Base-by-base conservation (phyloP, 2,113 vertebrate species). In the Buteo buteo region DNA sequence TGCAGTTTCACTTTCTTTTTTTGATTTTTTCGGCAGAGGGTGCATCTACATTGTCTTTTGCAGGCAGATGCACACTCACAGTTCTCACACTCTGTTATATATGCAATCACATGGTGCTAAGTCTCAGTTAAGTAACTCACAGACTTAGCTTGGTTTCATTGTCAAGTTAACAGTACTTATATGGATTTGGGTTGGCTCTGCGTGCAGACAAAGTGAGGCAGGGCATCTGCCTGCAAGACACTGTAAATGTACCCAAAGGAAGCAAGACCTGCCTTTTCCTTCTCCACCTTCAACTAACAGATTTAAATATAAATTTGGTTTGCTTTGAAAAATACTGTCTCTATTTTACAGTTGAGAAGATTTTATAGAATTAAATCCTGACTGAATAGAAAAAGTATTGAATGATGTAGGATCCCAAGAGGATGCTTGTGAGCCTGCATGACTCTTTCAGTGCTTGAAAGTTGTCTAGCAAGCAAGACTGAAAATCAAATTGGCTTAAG, bases 1-100 rank as follows among this genome's bases (percentile, higher is more conserved):
- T 31, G 3, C 19, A 40, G 7, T 76, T 76, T 66, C 7, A 38
- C 44, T 59, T 42, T 49, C 6, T 71, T 54, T 71, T 54, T 62
- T 70, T 0, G 0, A 15, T 31, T 76, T 69, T 82, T 80, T 3
- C 3, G 1, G 11, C 8, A n/a, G 16, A 34, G 2, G 6, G 1
- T 55, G 6, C 29, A 13, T 66, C 40, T 84, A 16, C 29, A 19
- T 9, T 58, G 22, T 13, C 26, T 40, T 82, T 79, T 64, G 10
- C 32, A 66, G 20, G 4, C 19, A 82, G 18, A 19, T 26, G 11
- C 18, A n/a, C 5, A 22, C 15, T 58, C 62, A 45, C 7, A 64
- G 20, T 28, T 91, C 38, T 78, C 11, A 45, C 17, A 10, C 16
- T 11, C 2, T 11, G 31, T 8, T 13, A 2, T 38, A 82, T 65